phyloP scores from a whole-genome alignment of 1,140 invertebrate species.

The Bombus confusus region DNA sequence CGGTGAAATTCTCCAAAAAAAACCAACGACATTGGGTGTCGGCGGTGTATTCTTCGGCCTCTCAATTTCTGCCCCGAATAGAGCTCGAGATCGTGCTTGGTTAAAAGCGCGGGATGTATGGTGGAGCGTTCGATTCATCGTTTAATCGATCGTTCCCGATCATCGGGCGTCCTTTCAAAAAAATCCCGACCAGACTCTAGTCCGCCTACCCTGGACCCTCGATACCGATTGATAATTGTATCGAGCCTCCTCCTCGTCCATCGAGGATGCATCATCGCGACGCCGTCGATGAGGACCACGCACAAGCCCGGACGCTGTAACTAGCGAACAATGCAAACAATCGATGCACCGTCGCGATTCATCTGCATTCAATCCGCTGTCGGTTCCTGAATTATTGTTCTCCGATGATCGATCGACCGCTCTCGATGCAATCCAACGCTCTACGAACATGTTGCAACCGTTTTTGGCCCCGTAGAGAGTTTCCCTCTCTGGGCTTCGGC shows the following conservation, averaged over 20 bases:
- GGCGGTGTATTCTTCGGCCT: too few relatives aligned
- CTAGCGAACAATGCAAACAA: constrained; percentile 47
- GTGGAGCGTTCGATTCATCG: constrained; percentile 3
- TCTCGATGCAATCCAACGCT: background rate
- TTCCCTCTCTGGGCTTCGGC: background rate
- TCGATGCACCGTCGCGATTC: constrained; percentile 16
- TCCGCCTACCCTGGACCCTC: background rate
- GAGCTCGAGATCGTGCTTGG: background rate
- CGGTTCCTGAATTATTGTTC: constrained; percentile 43
- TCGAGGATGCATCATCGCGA: constrained; percentile 22
- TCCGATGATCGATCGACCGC: constrained; percentile 45
- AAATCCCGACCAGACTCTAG: background rate
- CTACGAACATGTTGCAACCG: background rate
- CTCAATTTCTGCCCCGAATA: background rate
- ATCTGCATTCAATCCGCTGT: constrained; percentile 13
- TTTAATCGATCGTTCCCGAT: constrained; percentile 15
- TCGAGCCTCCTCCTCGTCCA: background rate
- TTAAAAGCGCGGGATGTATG: background rate
- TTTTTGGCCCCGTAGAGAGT: constrained; percentile 23
- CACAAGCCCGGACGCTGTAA: background rate
- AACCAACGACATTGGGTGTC: background rate
- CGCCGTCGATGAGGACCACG: background rate
- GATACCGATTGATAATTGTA: constrained; percentile 20
- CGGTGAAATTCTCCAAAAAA: constrained; percentile 7
- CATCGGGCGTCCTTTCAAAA: background rate